These are phyloP conservation scores for Ceratitis capitata DNA, from an alignment of 1,140 invertebrate genomes.

Conservation along the genomic window DNA sequence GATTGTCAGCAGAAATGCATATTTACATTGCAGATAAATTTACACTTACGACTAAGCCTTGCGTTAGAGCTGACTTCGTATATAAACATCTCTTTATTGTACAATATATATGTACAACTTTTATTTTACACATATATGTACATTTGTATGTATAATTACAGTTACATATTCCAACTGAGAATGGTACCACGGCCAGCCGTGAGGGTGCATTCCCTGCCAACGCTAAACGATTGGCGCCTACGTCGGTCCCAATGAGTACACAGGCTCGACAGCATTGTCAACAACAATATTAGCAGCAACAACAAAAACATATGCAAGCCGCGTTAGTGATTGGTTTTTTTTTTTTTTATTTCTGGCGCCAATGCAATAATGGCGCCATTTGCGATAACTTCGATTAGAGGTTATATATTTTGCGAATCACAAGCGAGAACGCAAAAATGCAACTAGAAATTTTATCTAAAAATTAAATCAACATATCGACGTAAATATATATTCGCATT, in stretches of 20 bases:
- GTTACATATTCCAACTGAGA: background rate
- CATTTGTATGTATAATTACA: background rate
- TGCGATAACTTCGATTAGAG: background rate
- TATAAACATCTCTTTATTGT: background rate
- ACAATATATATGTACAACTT: background rate
- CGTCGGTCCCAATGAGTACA: background rate
- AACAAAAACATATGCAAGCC: background rate
- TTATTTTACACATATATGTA: background rate
- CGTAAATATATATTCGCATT: background rate
- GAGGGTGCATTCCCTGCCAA: background rate
- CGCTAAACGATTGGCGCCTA: background rate
- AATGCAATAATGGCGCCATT: slow-evolving; percentile 2
- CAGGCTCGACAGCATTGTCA: slow-evolving; percentile 14
- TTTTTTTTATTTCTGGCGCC: too few relatives aligned
- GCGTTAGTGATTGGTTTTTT: background rate
- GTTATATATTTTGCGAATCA: slow-evolving; percentile 26
- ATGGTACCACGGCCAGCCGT: background rate
- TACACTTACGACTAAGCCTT: background rate
- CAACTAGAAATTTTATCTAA: background rate
- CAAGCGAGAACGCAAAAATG: slow-evolving; percentile 5
- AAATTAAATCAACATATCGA: background rate
- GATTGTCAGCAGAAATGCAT: too few relatives aligned
- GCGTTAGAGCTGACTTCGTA: background rate
- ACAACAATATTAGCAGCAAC: slow-evolving; percentile 14
- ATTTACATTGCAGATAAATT: background rate